These are phyloP conservation scores for Grallaria varia DNA, from an alignment of 2,113 vertebrate genomes.

Conservation along the genomic window DNA sequence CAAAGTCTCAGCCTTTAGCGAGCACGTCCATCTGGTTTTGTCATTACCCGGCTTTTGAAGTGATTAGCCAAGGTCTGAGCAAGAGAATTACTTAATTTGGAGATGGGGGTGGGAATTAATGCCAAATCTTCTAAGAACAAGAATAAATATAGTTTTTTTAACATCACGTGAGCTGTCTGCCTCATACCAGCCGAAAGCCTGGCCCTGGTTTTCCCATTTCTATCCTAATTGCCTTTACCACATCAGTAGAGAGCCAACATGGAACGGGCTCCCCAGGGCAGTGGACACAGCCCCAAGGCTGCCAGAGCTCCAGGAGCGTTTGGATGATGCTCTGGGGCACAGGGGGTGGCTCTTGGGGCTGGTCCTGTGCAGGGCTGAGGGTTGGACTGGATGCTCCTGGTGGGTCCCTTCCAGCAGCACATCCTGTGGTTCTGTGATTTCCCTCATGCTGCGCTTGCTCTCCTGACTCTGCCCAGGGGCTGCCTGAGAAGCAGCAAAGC, in stretches of 20 bases:
- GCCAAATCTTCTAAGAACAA: neutral
- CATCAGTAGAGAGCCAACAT: accelerated
- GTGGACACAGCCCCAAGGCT: neutral
- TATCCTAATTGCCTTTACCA: neutral
- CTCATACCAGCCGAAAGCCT: neutral
- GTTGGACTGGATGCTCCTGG: neutral
- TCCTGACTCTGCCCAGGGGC: accelerated
- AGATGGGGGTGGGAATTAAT: neutral
- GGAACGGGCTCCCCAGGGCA: neutral
- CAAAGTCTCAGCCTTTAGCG: neutral
- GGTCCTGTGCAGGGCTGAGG: neutral
- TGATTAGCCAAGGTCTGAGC: neutral
- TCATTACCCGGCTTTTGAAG: neutral
- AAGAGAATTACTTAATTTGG: neutral
- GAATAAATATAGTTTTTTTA: neutral
- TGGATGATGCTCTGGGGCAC: neutral
- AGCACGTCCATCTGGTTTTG: neutral
- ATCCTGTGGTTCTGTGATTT: neutral
- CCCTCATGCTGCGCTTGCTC: neutral
- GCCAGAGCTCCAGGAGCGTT: neutral
- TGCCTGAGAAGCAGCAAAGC: neutral
- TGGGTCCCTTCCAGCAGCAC: neutral
- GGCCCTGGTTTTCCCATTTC: neutral
- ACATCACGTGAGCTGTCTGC: neutral
- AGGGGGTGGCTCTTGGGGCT: neutral